Conservation (phyloP, 2,113 vertebrate species). For the Corythaeola cristata region DNA sequence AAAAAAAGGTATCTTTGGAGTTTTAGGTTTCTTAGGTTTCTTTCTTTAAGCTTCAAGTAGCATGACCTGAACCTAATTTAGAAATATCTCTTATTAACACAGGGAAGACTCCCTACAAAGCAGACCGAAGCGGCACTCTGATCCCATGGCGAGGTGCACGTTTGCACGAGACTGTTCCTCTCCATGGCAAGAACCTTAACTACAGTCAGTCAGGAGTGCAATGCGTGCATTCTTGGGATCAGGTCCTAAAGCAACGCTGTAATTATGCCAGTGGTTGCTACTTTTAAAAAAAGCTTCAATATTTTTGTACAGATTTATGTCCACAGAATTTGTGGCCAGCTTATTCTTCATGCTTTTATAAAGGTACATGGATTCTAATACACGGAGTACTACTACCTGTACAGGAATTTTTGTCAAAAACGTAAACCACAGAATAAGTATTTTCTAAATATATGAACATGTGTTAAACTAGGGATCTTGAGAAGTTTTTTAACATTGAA, state of each 20-base stretch:
- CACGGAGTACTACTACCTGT: background rate
- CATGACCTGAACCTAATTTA: background rate
- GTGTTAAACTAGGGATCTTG: background rate
- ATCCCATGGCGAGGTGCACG: background rate
- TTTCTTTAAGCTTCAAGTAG: background rate
- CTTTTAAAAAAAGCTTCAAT: background rate
- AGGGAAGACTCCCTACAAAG: background rate
- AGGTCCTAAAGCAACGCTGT: background rate
- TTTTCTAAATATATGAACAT: background rate
- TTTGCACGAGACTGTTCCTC: background rate
- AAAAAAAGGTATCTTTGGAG: background rate
- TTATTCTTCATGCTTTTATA: background rate
- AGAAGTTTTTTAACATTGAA: background rate
- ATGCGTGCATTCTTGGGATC: background rate
- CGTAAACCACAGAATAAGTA: background rate
- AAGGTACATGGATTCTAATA: background rate
- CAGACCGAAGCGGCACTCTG: background rate
- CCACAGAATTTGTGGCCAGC: background rate
- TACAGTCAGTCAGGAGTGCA: background rate
- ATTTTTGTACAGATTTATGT: background rate
- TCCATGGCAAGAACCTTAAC: background rate
- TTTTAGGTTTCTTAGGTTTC: accelerated
- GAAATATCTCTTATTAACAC: background rate
- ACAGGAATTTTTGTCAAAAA: background rate
- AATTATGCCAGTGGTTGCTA: background rate